phyloP scores from a whole-genome alignment of 2,113 vertebrate species.

The Psettodes erumei region DNA sequence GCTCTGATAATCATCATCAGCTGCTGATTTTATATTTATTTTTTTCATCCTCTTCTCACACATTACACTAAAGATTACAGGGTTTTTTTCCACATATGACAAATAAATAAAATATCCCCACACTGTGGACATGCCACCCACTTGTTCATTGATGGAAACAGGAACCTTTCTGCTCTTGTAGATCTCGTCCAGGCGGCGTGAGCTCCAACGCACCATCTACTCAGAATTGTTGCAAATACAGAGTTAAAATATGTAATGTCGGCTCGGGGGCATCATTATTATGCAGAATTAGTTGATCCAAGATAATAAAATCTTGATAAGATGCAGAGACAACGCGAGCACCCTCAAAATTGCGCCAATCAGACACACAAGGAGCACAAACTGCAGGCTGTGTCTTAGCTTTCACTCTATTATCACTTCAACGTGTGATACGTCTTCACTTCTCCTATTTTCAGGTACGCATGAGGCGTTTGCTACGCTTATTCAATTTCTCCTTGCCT shows the following conservation, averaged over 20 bases:
- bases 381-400: background rate
- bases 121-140: background rate
- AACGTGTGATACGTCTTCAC: background rate
- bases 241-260: background rate
- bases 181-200: background rate
- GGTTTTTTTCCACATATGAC: too few species aligned
- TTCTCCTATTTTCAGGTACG: background rate
- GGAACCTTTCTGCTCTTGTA: background rate
- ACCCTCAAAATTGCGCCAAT: background rate
- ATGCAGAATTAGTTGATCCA: background rate
- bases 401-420: background rate
- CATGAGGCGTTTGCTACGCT: constrained; percentile 2
- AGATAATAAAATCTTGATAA: background rate
- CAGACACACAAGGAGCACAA: background rate
- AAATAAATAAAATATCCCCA: too few species aligned
- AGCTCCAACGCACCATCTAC: background rate
- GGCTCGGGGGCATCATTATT: background rate
- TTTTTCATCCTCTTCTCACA: constrained; percentile 13
- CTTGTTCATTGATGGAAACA: too few species aligned
- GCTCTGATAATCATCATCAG: constrained; percentile 8
- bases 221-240: background rate
- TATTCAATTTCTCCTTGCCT: background rate
- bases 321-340: background rate
- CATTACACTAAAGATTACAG: too few species aligned
- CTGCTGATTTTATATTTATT: background rate